phyloP scores from a whole-genome alignment of 2,888 invertebrate species.

The Melanchra persicariae region DNA sequence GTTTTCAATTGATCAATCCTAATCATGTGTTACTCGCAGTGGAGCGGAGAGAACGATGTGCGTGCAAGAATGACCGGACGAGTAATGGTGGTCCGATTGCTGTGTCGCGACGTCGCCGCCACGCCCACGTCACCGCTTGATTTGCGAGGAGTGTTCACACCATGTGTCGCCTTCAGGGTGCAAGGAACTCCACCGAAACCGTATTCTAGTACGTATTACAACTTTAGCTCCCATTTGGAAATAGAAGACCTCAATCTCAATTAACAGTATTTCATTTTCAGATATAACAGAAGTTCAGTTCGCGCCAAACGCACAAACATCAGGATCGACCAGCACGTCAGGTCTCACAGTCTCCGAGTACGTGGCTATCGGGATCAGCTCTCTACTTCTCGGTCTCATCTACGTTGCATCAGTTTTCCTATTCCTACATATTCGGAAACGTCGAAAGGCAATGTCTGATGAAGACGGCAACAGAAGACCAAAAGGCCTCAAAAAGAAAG shows the following conservation, averaged over 20 bases:
- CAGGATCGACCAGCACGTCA: constrained; percentile 88
- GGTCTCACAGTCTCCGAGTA: constrained; percentile 94
- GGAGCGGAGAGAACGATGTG: constrained; percentile 95
- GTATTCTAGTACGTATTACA: constrained; percentile 77
- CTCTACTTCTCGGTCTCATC: constrained; percentile 95
- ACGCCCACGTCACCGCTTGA: constrained; percentile 88
- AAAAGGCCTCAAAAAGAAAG: constrained; percentile 84
- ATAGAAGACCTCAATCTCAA: neutral
- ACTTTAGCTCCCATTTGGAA: neutral
- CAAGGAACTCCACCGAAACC: constrained; percentile 94
- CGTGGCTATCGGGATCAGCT: constrained; percentile 95
- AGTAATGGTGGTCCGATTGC: constrained; percentile 94
- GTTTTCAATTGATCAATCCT: constrained; percentile 25
- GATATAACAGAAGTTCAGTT: constrained; percentile 96
- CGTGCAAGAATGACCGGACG: constrained; percentile 95
- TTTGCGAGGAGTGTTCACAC: constrained; percentile 93
- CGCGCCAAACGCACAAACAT: constrained; percentile 92
- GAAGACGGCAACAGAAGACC: constrained; percentile 82
- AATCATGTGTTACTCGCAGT: constrained; percentile 88
- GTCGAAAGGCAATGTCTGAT: constrained; percentile 88
- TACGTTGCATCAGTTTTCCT: constrained; percentile 96
- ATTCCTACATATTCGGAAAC: constrained; percentile 94
- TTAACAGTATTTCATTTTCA: constrained; percentile 76
- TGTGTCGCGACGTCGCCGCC: constrained; percentile 93
- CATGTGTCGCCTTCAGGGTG: constrained; percentile 96